Evolutionary conservation across 1,140 invertebrate species (phyloP).

Genomic region (Drosophila yakuba): DNA sequence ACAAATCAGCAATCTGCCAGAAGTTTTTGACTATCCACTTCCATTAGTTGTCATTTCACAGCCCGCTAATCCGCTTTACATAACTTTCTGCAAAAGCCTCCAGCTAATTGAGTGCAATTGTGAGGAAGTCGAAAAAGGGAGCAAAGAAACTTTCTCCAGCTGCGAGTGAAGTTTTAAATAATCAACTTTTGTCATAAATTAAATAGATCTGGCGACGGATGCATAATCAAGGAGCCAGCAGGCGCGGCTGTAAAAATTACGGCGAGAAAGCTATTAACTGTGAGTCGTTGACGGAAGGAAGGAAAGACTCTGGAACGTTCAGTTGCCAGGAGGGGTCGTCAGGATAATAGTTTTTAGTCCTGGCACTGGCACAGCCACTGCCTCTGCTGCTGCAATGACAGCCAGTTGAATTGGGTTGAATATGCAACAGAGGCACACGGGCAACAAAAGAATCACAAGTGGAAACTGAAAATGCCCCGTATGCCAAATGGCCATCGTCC

Average conservation of each 20-base stretch:
- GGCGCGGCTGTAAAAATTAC: slow-evolving; percentile 45
- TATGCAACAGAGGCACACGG: slow-evolving; percentile 46
- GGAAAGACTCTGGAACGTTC: slow-evolving; percentile 3
- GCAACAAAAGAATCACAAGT: slow-evolving; percentile 62
- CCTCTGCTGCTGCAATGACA: slow-evolving; percentile 1
- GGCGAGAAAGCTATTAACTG: slow-evolving; percentile 49
- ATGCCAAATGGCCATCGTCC: slow-evolving; percentile 58
- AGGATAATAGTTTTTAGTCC: slow-evolving; percentile 43
- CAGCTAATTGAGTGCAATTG: slow-evolving; percentile 52
- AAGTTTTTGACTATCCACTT: slow-evolving; percentile 18
- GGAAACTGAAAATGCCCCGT: slow-evolving; percentile 60
- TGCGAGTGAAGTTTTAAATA: slow-evolving; percentile 47
- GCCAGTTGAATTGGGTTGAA: slow-evolving; percentile 5
- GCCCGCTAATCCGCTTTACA: slow-evolving; percentile 41
- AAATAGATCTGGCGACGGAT: slow-evolving; percentile 49
- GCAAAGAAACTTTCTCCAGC: slow-evolving; percentile 26
- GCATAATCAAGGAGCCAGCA: slow-evolving; percentile 50
- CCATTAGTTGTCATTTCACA: slow-evolving; percentile 16
- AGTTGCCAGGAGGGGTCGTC: slow-evolving; percentile 16
- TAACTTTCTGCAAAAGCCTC: slow-evolving; percentile 35
- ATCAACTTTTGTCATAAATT: slow-evolving; percentile 65
- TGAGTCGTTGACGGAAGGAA: slow-evolving; percentile 30
- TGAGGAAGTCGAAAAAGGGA: slow-evolving; percentile 36
- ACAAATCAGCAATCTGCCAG: neutral
- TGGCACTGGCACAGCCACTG: neutral